Percentiles rank a stretch among this genome's conserved stretches.
Evolutionary conservation across 2,113 vertebrate genomes (phyloP).

Genomic region (Crypturellus undulatus): DNA sequence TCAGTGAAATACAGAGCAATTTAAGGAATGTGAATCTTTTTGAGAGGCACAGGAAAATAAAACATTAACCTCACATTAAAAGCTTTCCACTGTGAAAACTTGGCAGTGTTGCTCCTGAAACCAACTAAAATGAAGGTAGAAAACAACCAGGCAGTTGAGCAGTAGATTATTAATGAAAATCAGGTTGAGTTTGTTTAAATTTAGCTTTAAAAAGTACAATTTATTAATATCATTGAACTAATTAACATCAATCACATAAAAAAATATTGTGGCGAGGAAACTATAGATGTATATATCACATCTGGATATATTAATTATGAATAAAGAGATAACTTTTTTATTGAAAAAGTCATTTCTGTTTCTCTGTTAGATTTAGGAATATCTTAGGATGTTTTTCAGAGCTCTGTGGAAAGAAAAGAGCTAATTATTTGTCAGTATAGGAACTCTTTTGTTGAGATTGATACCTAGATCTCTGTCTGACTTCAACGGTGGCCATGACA

Average conservation of each 20-base stretch:
- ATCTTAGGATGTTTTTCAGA: neutral
- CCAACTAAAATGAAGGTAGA: neutral
- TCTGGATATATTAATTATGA: fast-evolving
- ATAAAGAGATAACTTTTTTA: neutral
- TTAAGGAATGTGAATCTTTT: slow-evolving; percentile 1
- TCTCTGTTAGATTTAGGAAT: neutral
- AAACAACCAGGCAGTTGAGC: neutral
- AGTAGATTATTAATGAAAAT: neutral
- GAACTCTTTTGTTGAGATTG: neutral
- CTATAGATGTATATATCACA: neutral
- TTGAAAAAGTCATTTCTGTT: fast-evolving
- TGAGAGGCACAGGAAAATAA: slow-evolving; percentile 1
- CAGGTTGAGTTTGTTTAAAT: neutral
- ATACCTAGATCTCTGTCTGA: neutral
- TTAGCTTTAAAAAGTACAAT: neutral
- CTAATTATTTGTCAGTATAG: neutral
- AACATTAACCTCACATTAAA: neutral
- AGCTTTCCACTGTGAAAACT: neutral
- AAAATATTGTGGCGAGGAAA: neutral
- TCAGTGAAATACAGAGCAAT: neutral
- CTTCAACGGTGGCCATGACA: neutral
- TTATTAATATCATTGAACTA: neutral
- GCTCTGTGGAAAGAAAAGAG: neutral
- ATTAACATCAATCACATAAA: neutral
- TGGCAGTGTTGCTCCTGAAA: neutral